Percentiles rank a stretch among this genome's conserved stretches.
Evolutionary conservation across 2,113 vertebrate species (phyloP).

Genomic region (Pongo pygmaeus): DNA sequence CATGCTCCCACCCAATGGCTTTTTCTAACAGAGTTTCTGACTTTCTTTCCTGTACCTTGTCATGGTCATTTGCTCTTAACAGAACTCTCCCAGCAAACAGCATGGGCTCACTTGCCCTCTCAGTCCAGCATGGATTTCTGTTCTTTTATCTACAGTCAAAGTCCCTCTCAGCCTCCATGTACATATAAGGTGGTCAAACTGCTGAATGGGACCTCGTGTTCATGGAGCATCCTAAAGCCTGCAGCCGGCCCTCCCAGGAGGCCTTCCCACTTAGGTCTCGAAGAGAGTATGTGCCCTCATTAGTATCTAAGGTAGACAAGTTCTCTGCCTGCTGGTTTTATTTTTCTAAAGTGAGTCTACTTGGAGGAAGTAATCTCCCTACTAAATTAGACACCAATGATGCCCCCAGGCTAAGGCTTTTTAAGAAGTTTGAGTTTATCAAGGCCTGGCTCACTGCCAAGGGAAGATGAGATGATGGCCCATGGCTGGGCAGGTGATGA

Average conservation of each 20-base stretch:
- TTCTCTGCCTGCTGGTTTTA: not conserved
- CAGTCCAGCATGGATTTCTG: not conserved
- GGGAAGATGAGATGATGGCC: not conserved
- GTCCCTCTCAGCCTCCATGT: not conserved
- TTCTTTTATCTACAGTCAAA: too few relatives aligned
- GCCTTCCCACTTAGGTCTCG: not conserved
- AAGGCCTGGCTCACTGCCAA: not conserved
- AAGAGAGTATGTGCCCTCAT: not conserved
- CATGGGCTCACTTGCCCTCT: not conserved
- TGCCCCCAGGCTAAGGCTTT: not conserved
- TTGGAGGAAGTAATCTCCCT: not conserved
- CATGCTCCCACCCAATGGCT: not conserved
- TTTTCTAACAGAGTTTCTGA: not conserved
- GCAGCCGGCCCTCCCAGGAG: not conserved
- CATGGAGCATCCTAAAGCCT: not conserved
- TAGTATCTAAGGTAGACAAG: too few relatives aligned
- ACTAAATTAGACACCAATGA: not conserved
- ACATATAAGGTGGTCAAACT: not conserved
- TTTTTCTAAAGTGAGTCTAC: not conserved
- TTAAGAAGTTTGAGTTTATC: not conserved
- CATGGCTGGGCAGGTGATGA: not conserved
- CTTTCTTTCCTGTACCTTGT: not conserved
- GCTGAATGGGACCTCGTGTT: rapidly evolving
- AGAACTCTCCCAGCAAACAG: not conserved
- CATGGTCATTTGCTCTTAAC: not conserved